Evolutionary conservation across 2,888 invertebrate species (phyloP), one percentile per base, ranked within the genome.

Genomic region (Eupithecia subfuscata): DNA sequence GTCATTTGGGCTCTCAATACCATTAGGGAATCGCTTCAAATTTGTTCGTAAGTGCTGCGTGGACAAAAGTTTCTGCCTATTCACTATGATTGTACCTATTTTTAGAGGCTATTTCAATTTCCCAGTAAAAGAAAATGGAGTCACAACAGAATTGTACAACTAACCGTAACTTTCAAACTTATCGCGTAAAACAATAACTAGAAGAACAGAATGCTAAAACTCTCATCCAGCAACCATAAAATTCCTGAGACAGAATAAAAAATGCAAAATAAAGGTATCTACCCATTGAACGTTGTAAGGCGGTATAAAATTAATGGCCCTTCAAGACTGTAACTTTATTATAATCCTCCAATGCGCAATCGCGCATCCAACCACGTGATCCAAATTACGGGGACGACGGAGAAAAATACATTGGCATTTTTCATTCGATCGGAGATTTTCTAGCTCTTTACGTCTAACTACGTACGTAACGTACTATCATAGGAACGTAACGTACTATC

Each of bases 381-480:
- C 88, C 87, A 87, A 92, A 91, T 92, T 90, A 90, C 87, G 85
- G 84, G 83, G 84, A 84, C 84, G 89, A 88, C 88, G 84, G 84
- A 84, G 90, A 92, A 91, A 91, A 92, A 92, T 91, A 89, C 90
- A 89, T 88, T 85, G 82, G 84, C 87, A 90, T 91, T 92, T 90
- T 86, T 90, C 89, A 87, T 85, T 84, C 6, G 65, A 37, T 40
- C 65, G 65, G 12, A 60, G 25, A 60, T 67, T 40, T 67, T 2
- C 40, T n/a, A 40, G 37, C 7, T 37, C 22, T 67, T n/a, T 25
- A 37, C 37, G 37, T 37, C 7, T 37, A n/a, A n/a, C n/a, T n/a
- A n/a, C n/a, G n/a, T n/a, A n/a, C n/a, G n/a, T n/a, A n/a, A n/a
- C n/a, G n/a, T n/a, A n/a, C n/a, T n/a, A n/a, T n/a, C n/a, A n/a